Conservation (phyloP, 2,797 vertebrate genomes). For the Eulemur coronatus region DNA sequence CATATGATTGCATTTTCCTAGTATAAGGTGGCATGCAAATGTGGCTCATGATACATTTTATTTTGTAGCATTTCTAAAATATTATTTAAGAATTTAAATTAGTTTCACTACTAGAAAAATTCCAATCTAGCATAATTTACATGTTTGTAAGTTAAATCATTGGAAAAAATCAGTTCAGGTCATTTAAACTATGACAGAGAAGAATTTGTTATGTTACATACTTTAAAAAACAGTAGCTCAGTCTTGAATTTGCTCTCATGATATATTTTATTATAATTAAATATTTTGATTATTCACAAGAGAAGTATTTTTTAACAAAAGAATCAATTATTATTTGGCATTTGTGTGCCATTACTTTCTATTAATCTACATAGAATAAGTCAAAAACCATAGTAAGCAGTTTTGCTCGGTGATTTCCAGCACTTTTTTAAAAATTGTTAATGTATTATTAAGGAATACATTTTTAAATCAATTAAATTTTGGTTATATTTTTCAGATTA, state of each 20-base stretch:
- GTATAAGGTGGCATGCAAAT: neutral
- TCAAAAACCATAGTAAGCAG: constrained; percentile 15
- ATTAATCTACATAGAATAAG: constrained; percentile 3
- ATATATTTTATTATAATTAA: constrained; percentile 70
- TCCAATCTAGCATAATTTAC: constrained; percentile 69
- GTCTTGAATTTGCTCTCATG: constrained; percentile 75
- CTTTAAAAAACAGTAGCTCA: constrained; percentile 73
- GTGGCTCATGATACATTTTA: constrained; percentile 61
- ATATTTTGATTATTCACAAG: constrained; percentile 62
- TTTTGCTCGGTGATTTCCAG: constrained; percentile 37
- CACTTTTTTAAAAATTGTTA: neutral
- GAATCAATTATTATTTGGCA: constrained; percentile 66
- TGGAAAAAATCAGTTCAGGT: constrained; percentile 68
- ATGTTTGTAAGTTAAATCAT: constrained; percentile 76
- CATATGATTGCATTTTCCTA: constrained; percentile 53
- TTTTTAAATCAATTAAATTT: constrained; percentile 66
- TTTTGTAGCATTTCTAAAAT: constrained; percentile 22
- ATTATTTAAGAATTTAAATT: constrained; percentile 68
- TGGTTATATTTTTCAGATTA: constrained; percentile 51
- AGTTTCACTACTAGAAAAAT: constrained; percentile 74
- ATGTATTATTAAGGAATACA: constrained; percentile 15
- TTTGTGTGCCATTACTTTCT: constrained; percentile 39
- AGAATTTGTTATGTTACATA: constrained; percentile 68
- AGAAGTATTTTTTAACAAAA: constrained; percentile 70
- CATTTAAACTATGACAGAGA: constrained; percentile 72